Conservation (phyloP, 2,888 invertebrate genomes). For the Chrysolina haemoptera region DNA sequence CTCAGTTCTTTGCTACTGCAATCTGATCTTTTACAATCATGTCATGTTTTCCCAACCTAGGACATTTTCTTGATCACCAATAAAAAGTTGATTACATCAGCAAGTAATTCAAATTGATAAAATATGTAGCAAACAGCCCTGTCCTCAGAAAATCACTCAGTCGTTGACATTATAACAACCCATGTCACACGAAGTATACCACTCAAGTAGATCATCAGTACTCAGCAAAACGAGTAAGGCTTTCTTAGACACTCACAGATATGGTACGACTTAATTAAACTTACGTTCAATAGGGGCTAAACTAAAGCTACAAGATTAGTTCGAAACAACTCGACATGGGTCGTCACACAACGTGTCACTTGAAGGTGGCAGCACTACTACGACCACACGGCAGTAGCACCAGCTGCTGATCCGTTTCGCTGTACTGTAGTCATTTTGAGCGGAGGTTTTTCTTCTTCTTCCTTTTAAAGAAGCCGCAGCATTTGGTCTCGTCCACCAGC, state of each 20-base stretch:
- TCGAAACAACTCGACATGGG: slow-evolving; percentile 65
- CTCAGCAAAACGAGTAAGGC: slow-evolving; percentile 61
- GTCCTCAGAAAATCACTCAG: no score
- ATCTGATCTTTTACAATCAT: no score
- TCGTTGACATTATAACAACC: no score
- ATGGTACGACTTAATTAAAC: slow-evolving; percentile 68
- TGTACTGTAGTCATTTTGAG: slow-evolving; percentile 70
- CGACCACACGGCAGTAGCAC: slow-evolving; percentile 69
- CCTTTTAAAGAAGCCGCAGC: slow-evolving; percentile 99
- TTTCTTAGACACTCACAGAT: slow-evolving; percentile 66
- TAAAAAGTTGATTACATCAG: no score
- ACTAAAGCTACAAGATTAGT: slow-evolving; percentile 67
- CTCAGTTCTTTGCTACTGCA: no score
- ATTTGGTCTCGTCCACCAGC: slow-evolving; percentile 98
- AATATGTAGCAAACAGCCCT: no score
- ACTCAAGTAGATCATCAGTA: slow-evolving; percentile 15
- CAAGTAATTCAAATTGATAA: no score
- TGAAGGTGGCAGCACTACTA: slow-evolving; percentile 67
- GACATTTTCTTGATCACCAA: no score
- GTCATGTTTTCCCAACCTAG: no score
- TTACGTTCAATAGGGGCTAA: slow-evolving; percentile 67
- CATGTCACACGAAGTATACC: slow-evolving; percentile 13
- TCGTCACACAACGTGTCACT: slow-evolving; percentile 57
- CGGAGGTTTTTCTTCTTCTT: slow-evolving; percentile 93
- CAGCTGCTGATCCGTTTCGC: slow-evolving; percentile 70